phyloP scores from a whole-genome alignment of 2,888 invertebrate genomes.

The Polyommatus iphigenia region DNA sequence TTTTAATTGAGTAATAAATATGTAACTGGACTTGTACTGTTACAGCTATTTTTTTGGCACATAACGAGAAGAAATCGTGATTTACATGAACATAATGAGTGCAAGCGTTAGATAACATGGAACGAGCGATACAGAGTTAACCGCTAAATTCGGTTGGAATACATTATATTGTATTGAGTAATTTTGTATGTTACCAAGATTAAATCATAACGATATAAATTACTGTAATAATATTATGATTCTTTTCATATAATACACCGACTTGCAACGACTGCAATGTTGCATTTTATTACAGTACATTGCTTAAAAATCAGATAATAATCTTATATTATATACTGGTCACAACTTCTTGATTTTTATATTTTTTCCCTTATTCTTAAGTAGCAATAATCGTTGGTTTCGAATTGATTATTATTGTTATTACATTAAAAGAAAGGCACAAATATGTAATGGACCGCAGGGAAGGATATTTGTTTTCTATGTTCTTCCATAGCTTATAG shows the following conservation, averaged over 20 bases:
- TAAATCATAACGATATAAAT: background rate
- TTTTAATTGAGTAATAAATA: background rate
- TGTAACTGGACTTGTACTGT: background rate
- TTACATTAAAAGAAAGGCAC: too few relatives aligned
- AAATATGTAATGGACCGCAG: too few relatives aligned
- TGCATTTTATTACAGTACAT: too few relatives aligned
- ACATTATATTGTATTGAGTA: background rate
- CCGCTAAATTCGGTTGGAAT: background rate
- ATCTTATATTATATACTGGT: too few relatives aligned
- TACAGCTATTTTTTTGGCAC: background rate
- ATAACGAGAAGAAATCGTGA: slow-evolving; percentile 14
- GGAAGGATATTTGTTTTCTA: too few relatives aligned
- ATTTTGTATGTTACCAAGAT: background rate
- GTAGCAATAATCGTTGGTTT: too few relatives aligned
- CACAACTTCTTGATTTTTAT: too few relatives aligned
- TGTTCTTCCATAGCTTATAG: too few relatives aligned
- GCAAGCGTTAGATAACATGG: background rate
- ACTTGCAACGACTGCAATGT: too few relatives aligned
- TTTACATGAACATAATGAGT: background rate
- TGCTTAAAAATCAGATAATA: too few relatives aligned
- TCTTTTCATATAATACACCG: background rate
- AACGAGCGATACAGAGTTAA: background rate
- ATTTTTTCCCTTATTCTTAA: too few relatives aligned
- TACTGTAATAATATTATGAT: background rate
- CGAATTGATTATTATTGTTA: too few relatives aligned